These are phyloP conservation scores for Benthosema pterotum DNA, from an alignment of 2,797 vertebrate species.

Conservation along the genomic window DNA sequence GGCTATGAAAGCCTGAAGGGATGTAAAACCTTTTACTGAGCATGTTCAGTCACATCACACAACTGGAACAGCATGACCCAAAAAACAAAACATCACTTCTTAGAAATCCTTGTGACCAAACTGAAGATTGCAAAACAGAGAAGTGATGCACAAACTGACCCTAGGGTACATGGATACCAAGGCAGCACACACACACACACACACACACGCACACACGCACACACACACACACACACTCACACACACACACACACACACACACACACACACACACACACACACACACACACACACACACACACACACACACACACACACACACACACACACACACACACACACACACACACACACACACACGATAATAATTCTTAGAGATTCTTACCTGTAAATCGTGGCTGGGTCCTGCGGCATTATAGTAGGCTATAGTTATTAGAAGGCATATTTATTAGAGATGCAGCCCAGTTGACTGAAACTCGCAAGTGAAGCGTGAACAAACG, in stretches of 20 bases:
- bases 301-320: constrained; percentile 5
- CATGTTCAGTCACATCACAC: too few species aligned
- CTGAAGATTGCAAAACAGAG: too few species aligned
- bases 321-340: not conserved
- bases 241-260: not conserved
- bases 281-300: constrained; percentile 1
- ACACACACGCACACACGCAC: not conserved
- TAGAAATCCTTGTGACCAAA: too few species aligned
- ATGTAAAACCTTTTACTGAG: too few species aligned
- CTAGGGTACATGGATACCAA: too few species aligned
- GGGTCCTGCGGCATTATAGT: constrained; percentile 33
- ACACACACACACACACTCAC: not conserved
- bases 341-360: not conserved
- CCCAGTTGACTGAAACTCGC: constrained; percentile 18
- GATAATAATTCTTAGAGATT: not conserved
- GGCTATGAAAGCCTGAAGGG: too few species aligned
- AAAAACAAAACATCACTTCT: too few species aligned
- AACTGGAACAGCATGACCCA: too few species aligned
- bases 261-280: constrained; percentile 9
- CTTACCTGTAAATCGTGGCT: constrained; percentile 47
- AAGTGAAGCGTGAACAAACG: constrained; percentile 10
- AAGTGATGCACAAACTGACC: too few species aligned
- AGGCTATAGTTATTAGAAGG: not conserved
- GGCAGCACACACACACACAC: too few species aligned
- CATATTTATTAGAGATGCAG: not conserved